Evolutionary conservation across 2,797 vertebrate genomes (phyloP).

Genomic region (Acanthurus lineatus): DNA sequence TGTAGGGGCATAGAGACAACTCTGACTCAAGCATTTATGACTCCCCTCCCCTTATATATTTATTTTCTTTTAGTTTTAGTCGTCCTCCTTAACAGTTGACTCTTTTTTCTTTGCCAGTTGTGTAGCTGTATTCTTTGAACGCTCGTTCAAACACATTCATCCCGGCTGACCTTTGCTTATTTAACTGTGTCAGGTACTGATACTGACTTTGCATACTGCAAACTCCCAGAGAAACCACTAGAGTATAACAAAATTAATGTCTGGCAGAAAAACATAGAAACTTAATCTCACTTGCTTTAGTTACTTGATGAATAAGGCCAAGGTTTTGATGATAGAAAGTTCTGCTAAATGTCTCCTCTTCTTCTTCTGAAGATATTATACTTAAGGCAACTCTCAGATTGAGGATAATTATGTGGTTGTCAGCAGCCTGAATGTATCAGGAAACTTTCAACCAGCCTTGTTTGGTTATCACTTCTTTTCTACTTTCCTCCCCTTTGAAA

Average conservation of each 20-base stretch:
- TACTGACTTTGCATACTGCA: neutral
- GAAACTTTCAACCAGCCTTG: conserved; percentile 31
- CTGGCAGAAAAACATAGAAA: neutral
- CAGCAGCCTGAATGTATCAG: conserved; percentile 29
- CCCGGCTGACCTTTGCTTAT: conserved; percentile 19
- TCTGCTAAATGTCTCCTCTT: neutral
- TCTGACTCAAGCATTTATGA: neutral
- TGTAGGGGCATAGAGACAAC: conserved; percentile 11
- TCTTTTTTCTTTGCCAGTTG: conserved; percentile 1
- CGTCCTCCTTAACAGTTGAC: neutral
- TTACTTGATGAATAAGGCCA: conserved; percentile 24
- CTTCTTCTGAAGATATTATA: conserved; percentile 4
- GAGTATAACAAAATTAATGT: neutral
- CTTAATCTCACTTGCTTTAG: neutral
- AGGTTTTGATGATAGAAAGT: conserved; percentile 15
- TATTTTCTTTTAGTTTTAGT: conserved; percentile 4
- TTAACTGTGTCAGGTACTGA: neutral
- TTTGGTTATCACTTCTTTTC: conserved; percentile 43
- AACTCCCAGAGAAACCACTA: neutral
- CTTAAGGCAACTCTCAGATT: conserved; percentile 31
- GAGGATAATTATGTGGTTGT: conserved; percentile 8
- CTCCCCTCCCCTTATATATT: neutral
- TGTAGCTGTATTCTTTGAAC: neutral
- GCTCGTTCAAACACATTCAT: neutral
- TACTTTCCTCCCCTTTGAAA: conserved; percentile 23